Conservation (phyloP, 2,888 invertebrate species). For the Eristalinus sepulchralis region DNA sequence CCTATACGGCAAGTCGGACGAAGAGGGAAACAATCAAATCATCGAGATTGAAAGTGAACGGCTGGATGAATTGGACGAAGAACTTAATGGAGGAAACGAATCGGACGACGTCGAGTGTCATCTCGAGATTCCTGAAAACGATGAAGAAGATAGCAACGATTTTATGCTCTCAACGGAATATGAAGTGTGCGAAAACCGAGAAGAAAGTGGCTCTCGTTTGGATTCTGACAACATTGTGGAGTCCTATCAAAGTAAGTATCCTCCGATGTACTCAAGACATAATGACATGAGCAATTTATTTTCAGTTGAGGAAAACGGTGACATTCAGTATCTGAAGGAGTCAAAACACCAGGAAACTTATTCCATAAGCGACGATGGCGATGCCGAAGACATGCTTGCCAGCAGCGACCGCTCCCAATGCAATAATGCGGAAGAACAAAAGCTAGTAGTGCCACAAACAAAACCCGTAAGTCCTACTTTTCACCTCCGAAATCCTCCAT, state of each 20-base stretch:
- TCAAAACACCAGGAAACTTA: constrained; percentile 77
- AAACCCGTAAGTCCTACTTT: background rate
- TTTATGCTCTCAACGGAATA: constrained; percentile 55
- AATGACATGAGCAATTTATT: background rate
- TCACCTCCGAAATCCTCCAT: background rate
- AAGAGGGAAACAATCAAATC: constrained; percentile 16
- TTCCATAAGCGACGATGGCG: constrained; percentile 60
- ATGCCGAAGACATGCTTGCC: constrained; percentile 72
- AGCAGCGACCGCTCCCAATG: constrained; percentile 22
- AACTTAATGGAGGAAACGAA: constrained; percentile 16
- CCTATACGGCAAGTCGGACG: constrained; percentile 21
- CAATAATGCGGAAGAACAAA: background rate
- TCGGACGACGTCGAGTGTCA: background rate
- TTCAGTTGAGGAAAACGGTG: constrained; percentile 77
- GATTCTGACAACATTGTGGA: constrained; percentile 11
- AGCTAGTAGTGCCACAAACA: background rate
- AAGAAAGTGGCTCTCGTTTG: constrained; percentile 11
- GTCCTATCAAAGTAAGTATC: constrained; percentile 63
- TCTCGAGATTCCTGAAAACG: constrained; percentile 11
- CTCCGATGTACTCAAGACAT: too few relatives aligned
- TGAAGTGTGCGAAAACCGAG: constrained; percentile 22
- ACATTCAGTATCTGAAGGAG: constrained; percentile 76
- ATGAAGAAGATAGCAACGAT: constrained; percentile 47
- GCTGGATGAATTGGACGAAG: constrained; percentile 1
- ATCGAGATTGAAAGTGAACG: constrained; percentile 39